Conservation (phyloP, 2,888 invertebrate genomes). For the Notodonta ziczac region DNA sequence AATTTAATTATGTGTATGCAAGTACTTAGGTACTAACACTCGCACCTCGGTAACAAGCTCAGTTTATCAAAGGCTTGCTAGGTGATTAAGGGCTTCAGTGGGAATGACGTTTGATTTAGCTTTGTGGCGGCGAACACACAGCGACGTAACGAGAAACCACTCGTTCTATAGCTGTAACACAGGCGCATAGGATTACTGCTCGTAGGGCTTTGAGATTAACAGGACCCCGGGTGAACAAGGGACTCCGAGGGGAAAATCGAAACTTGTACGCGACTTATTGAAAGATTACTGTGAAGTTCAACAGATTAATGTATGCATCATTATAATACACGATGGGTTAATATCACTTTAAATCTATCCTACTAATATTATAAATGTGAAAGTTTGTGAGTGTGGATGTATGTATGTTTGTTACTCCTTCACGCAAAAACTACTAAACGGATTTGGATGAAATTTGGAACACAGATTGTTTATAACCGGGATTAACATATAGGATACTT, state of each 20-base stretch:
- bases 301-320: too few relatives aligned
- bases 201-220: constrained; percentile 13
- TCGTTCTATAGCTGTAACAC: constrained; percentile 18
- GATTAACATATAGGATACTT: too few relatives aligned
- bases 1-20: not conserved
- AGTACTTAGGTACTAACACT: constrained; percentile 24
- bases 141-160: constrained; percentile 30
- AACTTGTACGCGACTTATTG: not conserved
- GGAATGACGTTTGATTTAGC: constrained; percentile 71
- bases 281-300: not conserved
- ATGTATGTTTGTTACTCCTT: too few relatives aligned
- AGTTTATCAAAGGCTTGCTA: constrained; percentile 64
- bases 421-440: too few relatives aligned
- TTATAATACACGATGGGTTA: too few relatives aligned
- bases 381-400: too few relatives aligned
- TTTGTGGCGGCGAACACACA: constrained; percentile 47
- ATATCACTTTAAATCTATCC: too few relatives aligned
- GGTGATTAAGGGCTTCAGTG: constrained; percentile 67
- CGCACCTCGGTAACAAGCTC: constrained; percentile 42
- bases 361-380: too few relatives aligned
- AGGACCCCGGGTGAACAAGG: constrained; percentile 11
- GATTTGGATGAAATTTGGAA: too few relatives aligned
- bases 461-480: too few relatives aligned
- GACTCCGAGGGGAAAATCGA: not conserved
- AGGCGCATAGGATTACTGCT: constrained; percentile 17